Evolutionary conservation across 2,113 vertebrate genomes (phyloP).

Genomic region (Thermophis baileyi): DNA sequence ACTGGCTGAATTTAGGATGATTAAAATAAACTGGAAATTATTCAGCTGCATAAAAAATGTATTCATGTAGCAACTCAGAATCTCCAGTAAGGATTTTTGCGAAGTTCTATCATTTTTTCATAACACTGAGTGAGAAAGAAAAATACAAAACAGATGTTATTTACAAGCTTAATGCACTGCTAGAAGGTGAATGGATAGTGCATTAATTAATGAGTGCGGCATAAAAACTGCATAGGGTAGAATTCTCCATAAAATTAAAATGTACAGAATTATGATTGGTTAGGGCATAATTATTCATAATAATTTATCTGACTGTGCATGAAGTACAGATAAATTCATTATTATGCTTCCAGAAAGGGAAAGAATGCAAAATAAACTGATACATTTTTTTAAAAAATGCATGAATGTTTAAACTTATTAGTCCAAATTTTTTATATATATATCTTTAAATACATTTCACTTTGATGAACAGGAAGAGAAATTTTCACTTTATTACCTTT

Average conservation of each 20-base stretch:
- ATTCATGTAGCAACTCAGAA: neutral
- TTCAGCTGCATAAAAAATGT: neutral
- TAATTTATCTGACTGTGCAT: neutral
- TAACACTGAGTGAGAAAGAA: neutral
- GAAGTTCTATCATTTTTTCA: neutral
- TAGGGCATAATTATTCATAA: constrained; percentile 18
- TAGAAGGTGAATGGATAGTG: neutral
- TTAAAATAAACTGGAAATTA: neutral
- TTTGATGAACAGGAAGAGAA: neutral
- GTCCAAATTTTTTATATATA: neutral
- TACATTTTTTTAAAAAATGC: neutral
- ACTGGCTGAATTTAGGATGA: neutral
- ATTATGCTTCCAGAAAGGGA: constrained; percentile 15
- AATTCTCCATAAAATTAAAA: constrained; percentile 3
- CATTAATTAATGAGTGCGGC: constrained; percentile 13
- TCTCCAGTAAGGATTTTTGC: neutral
- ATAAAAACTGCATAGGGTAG: neutral
- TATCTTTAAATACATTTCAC: constrained; percentile 31
- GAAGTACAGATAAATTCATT: neutral
- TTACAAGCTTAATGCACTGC: constrained; percentile 17
- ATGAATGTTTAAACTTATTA: neutral
- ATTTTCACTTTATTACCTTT: constrained; percentile 47
- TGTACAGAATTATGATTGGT: neutral
- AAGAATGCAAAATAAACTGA: neutral
- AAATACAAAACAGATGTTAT: constrained; percentile 20